phyloP scores from a whole-genome alignment of 2,888 invertebrate species.

The Hirtodrosophila alboralis region DNA sequence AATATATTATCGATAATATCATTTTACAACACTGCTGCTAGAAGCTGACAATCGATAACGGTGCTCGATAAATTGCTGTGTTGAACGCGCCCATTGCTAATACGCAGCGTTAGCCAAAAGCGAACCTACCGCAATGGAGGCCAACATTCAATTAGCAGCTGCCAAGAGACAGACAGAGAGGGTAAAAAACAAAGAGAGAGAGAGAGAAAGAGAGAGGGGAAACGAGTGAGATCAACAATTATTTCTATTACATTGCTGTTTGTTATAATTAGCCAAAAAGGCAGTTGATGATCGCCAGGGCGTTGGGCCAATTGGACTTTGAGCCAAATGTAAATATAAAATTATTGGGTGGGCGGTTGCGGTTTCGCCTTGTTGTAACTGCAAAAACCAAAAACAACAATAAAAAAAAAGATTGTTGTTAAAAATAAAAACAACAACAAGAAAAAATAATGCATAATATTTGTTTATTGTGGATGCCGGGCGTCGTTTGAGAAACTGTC shows the following conservation, averaged over 20 bases:
- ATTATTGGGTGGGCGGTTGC: constrained; percentile 60
- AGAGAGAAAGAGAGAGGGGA: constrained; percentile 14
- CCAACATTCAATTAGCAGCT: constrained; percentile 1
- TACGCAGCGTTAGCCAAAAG: constrained; percentile 48
- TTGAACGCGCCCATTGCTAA: constrained; percentile 37
- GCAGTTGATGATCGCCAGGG: constrained; percentile 17
- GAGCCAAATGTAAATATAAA: constrained; percentile 25
- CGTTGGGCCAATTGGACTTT: constrained; percentile 60
- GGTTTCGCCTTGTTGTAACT: constrained; percentile 35
- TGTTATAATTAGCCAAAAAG: constrained; percentile 36
- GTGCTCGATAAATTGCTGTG: no score
- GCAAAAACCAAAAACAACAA: constrained; percentile 20
- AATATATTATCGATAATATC: no score
- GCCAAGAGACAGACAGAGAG: background rate
- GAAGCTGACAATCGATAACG: no score
- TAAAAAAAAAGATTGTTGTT: no score
- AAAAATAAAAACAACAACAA: constrained; percentile 15
- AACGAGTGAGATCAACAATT: constrained; percentile 1
- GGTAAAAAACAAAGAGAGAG: background rate
- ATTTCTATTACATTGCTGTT: constrained; percentile 18
- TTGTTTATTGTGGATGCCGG: constrained; percentile 20
- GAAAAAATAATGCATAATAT: constrained; percentile 63
- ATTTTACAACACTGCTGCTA: no score
- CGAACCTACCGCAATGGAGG: constrained; percentile 68
- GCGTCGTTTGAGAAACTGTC: constrained; percentile 23